Evolutionary conservation across 2,113 vertebrate species (phyloP), one percentile per base, ranked within the genome.

Genomic region (Hiodon tergisus): DNA sequence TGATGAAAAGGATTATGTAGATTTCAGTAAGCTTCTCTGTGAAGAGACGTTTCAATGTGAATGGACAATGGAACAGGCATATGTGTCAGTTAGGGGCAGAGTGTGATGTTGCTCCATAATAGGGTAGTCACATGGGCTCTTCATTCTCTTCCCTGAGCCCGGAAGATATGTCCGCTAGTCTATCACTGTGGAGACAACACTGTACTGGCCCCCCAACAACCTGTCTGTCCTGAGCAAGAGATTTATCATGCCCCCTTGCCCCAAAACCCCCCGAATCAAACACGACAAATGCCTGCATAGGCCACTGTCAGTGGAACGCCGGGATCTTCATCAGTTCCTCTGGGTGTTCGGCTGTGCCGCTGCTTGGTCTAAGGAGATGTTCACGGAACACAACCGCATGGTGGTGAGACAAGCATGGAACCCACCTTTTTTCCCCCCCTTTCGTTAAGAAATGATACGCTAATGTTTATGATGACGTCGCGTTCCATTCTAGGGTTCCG

Each of bases 1-100:
- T 89, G 90, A 90, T 89, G 87, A 88, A 87, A 78, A 88, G 90
- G 90, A 91, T 92, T 92, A 92, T 92, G 91, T 86, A 91, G 90
- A 92, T 92, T 90, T 87, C 72, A 71, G 83, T 92, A 92, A 91
- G 87, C 90, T 90, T 82, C 86, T 81, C 88, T 88, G 90, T 90
- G 89, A 92, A 88, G 88, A 90, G 86, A 87, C 85, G 86, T 91
- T 91, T 90, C 87, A 89, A 89, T 89, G 89, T 87, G 88, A 89
- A 90, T 87, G 85, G 88, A 85, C 87, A 84, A 85, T 81, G 89
- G 88, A 88, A 89, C 84, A 90, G 88, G 88, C 89, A 86, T 89
- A 86, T 84, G 83, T 90, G 89, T 90, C 89, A 89, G 86, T 86
- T 82, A 81, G 83, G 83, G 83, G 89, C 88, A 91, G 91, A 91